phyloP scores from a whole-genome alignment of 2,888 invertebrate species.

The Celastrina argiolus region DNA sequence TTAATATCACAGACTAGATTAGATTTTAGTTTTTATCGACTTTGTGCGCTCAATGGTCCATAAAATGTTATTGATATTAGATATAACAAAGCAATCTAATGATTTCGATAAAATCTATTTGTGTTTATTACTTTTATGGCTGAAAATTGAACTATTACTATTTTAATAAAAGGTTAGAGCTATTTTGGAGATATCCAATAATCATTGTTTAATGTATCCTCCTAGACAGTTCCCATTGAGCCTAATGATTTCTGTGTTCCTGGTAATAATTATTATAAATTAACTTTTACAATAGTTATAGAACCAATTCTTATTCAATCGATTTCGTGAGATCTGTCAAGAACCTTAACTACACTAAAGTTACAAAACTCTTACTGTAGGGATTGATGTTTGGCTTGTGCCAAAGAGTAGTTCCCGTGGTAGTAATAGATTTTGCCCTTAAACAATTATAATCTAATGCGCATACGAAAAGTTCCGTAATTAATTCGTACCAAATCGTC shows the following conservation, averaged over 20 bases:
- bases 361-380: no score
- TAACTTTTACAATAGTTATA: no score
- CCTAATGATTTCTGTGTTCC: no score
- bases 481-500: no score
- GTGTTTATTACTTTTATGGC: background rate
- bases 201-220: background rate
- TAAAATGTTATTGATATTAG: slow-evolving; percentile 2
- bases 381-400: no score
- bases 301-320: background rate
- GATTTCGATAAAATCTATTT: background rate
- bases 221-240: no score
- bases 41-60: background rate
- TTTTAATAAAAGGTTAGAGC: background rate
- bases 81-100: background rate
- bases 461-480: no score
- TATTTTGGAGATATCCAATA: background rate
- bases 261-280: no score
- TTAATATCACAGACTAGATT: background rate
- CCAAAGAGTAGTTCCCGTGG: no score
- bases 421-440: no score
- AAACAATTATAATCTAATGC: no score
- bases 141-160: slow-evolving; percentile 1
- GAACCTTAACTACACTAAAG: no score
- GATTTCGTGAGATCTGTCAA: background rate
- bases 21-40: background rate